phyloP scores from a whole-genome alignment of 1,140 invertebrate species.

The Drosophila lini region DNA sequence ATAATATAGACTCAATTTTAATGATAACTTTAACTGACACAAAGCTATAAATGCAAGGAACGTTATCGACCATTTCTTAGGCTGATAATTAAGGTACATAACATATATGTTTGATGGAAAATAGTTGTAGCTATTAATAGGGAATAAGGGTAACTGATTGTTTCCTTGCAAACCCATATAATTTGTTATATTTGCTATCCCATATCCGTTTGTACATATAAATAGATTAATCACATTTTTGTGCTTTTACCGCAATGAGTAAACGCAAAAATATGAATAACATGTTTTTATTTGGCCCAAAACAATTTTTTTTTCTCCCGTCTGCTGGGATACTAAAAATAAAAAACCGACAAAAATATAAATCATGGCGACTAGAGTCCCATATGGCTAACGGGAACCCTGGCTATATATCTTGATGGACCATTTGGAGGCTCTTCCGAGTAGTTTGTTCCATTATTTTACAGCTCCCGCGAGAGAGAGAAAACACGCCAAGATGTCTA shows the following conservation, averaged over 20 bases:
- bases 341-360: constrained; percentile 63
- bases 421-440: constrained; percentile 13
- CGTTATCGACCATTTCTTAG: neutral
- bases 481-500: constrained; percentile 17
- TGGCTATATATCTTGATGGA: constrained; percentile 4
- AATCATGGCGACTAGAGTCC: constrained; percentile 51
- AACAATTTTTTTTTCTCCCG: constrained; percentile 23
- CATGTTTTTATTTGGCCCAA: constrained; percentile 64
- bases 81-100: constrained; percentile 10
- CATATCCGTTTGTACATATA: constrained; percentile 2
- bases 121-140: neutral
- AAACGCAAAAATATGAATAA: constrained; percentile 67
- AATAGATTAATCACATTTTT: constrained; percentile 56
- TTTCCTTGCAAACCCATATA: neutral
- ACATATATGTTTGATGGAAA: neutral
- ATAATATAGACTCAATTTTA: neutral
- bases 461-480: constrained; percentile 2
- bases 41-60: neutral
- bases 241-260: constrained; percentile 50
- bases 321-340: constrained; percentile 55
- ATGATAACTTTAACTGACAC: neutral
- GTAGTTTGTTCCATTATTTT: constrained; percentile 36
- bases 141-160: neutral
- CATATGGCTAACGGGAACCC: constrained; percentile 59
- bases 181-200: neutral